Evolutionary conservation across 2,113 vertebrate species (phyloP), one percentile per base, ranked within the genome.

Genomic region (Osmerus eperlanus): DNA sequence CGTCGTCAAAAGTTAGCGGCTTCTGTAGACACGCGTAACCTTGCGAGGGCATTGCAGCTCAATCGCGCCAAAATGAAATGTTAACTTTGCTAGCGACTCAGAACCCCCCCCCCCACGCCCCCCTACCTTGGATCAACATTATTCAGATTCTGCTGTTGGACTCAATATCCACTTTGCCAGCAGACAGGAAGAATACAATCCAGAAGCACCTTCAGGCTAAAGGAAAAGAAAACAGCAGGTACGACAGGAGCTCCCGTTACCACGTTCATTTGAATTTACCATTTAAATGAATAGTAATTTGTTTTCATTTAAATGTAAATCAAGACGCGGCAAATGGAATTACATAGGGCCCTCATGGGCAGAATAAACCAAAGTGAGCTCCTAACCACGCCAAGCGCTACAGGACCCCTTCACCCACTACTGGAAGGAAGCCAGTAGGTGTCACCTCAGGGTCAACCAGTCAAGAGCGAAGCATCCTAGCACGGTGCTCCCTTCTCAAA

Each of bases 301-400:
- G 41, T 70, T 73, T 71, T 78, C 66, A 85, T 86, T 80, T 78
- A 79, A 84, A 83, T 83, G 77, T 74, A 77, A 86, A 82, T 85
- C 56, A 60, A 23, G 69, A 55, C 1, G 47, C 59, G 19, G 16
- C 25, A 73, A 74, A 66, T 41, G 68, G 4, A 75, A 67, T 68
- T 70, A 63, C 62, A 32, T 36, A 59, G 54, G 36, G 68, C 29
- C 14, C 54, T 66, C 32, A 68, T 65, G 62, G 51, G 64, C 18
- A 32, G 67, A 70, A 59, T 41, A 15, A 67, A 72, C 73, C 67
- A 61, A 68, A 16, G 56, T 29, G 77, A 59, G 13, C 11, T 8
- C 69, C 55, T 63, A 64, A 64, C 18, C 4, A 23, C 4, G 15
- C 5, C 15, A 36, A 65, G 67, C 23, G 55, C 53, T 53, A 8